Evolutionary conservation across 2,113 vertebrate genomes (phyloP), one percentile per base, ranked within the genome.

Genomic region (Calidris pugnax): DNA sequence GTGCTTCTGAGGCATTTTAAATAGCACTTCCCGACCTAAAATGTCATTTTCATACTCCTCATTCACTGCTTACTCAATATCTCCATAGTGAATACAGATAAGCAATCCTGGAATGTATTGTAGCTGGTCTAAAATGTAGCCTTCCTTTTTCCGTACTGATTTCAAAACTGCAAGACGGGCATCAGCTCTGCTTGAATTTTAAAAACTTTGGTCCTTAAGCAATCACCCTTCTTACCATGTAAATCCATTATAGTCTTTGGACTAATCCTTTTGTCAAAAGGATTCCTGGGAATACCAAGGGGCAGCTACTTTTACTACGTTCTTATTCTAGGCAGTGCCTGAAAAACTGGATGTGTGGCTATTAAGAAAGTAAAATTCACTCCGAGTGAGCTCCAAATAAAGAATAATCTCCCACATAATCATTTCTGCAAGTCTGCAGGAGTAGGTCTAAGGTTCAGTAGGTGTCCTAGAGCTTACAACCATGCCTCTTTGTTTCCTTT

Each of bases 241-340:
- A 95, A 94, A 96, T 91, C 77, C 74, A 85, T 63, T 55, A 53
- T 1, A 73, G 41, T 10, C 48, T 89, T 89, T 76, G 81, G 67
- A 85, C 59, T 91, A 96, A 96, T 92, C 89, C 85, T 69, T 95
- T 91, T 69, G 67, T 91, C 69, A 93, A 91, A 95, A 85, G 66
- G 66, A 91, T 87, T 91, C 84, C n/a, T 69, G 74, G 63, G 62
- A 96, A 87, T 82, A 87, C 69, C 57, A 92, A 88, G 59, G 41
- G 47, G 71, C 76, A 89, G 77, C 37, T 87, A 85, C 64, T 93
- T 96, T 75, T 48, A 75, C 41, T 51, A 28, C 0, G 12, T 53
- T 92, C 63, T 92, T 73, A 75, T 62, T 77, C 81, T 66, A 9
- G 7, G 47, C 75, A 83, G 63, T 55, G 37, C 50, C 83, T 92